Conservation (phyloP, 1,140 invertebrate genomes). For the Ditylenchus dipsaci region DNA sequence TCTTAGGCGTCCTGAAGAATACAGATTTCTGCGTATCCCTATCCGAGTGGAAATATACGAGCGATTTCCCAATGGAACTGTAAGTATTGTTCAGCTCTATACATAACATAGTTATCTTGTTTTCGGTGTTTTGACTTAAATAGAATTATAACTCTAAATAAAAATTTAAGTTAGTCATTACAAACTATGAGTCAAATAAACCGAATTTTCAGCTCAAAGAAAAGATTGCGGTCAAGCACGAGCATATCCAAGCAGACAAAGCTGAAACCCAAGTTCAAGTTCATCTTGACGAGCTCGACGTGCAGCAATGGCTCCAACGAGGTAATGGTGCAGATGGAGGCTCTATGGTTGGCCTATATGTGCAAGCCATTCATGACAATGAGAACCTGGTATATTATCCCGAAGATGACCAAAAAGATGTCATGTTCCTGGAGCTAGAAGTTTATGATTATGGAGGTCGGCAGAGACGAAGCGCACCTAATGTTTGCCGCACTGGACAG, state of each 20-base stretch:
- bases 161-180: not conserved
- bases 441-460: slow-evolving; percentile 27
- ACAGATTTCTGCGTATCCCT: not conserved
- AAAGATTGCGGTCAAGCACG: slow-evolving; percentile 33
- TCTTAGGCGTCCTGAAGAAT: slow-evolving; percentile 31
- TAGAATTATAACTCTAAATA: too few species aligned
- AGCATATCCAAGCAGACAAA: slow-evolving; percentile 22
- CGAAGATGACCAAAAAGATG: not conserved
- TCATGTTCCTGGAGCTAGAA: slow-evolving; percentile 42
- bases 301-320: slow-evolving; percentile 22
- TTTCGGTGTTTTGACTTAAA: too few species aligned
- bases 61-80: slow-evolving; percentile 43
- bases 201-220: slow-evolving; percentile 28
- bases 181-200: not conserved
- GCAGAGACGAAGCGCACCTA: slow-evolving; percentile 16
- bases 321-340: not conserved
- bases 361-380: slow-evolving; percentile 42
- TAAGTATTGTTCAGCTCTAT: slow-evolving; percentile 17
- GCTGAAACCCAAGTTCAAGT: slow-evolving; percentile 10
- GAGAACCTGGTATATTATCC: slow-evolving; percentile 43
- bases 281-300: slow-evolving; percentile 22
- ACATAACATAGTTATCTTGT: slow-evolving; percentile 1
- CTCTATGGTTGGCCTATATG: slow-evolving; percentile 34
- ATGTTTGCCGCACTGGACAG: slow-evolving; percentile 31
- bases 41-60: slow-evolving; percentile 36